These are phyloP conservation scores for Dipodomys spectabilis DNA, from an alignment of 2,113 vertebrate species.

Conservation along the genomic window DNA sequence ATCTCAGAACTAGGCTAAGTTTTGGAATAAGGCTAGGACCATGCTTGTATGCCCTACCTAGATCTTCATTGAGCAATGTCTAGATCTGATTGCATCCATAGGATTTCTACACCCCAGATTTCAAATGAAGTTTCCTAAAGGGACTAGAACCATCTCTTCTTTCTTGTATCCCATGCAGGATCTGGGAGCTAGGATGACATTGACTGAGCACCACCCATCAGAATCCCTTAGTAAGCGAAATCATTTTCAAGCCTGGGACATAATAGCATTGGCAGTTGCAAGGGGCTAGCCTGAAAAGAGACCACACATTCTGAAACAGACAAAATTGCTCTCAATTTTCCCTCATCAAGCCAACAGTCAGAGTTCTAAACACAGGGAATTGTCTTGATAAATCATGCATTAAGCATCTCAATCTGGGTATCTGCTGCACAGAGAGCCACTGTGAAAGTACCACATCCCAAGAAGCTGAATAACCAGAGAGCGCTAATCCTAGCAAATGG, in stretches of 20 bases:
- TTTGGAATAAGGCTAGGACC: not conserved
- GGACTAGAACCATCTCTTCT: not conserved
- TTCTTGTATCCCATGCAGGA: not conserved
- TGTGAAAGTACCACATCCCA: not conserved
- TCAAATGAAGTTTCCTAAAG: constrained; percentile 51
- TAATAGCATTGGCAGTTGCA: constrained; percentile 1
- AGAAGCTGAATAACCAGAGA: not conserved
- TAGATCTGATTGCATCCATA: constrained; percentile 32
- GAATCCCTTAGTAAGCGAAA: constrained; percentile 28
- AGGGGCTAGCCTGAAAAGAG: not conserved
- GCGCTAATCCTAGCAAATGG: not conserved
- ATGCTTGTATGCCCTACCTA: not conserved
- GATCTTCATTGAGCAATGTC: constrained; percentile 20
- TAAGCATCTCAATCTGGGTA: not conserved
- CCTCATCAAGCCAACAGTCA: not conserved
- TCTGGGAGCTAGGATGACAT: not conserved
- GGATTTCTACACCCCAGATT: constrained; percentile 40
- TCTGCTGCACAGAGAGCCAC: not conserved
- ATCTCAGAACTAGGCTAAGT: not conserved
- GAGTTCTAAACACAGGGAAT: not conserved
- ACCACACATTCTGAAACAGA: not conserved
- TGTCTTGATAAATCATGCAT: not conserved
- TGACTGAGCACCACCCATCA: not conserved
- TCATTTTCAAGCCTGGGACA: constrained; percentile 3
- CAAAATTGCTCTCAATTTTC: not conserved